A percentile compares a stretch with the other conserved stretches of the same genome.
phyloP scores from a whole-genome alignment of 1,140 invertebrate genomes.

The Trichomalopsis sarcophagae region DNA sequence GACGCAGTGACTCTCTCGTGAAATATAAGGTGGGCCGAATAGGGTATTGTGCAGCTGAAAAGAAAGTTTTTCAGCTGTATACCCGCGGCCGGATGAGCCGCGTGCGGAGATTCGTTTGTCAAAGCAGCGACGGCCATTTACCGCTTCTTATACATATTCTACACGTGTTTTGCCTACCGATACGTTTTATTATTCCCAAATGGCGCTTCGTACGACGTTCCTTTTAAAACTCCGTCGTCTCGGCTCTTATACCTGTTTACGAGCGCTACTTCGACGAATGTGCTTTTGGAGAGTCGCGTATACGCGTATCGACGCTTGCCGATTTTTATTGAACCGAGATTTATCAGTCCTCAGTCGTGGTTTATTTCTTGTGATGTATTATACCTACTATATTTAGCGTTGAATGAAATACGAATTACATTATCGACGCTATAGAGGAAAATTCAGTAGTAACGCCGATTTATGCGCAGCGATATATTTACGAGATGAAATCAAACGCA shows the following conservation, averaged over 20 bases:
- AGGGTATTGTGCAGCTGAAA: background rate
- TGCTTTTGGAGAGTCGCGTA: background rate
- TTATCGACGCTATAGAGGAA: background rate
- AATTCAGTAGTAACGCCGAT: background rate
- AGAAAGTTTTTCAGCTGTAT: slow-evolving; percentile 11
- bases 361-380: too few relatives aligned
- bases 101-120: slow-evolving; percentile 12
- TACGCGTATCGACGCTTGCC: background rate
- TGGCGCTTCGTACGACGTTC: slow-evolving; percentile 14
- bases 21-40: background rate
- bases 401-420: too few relatives aligned
- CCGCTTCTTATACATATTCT: slow-evolving; percentile 55
- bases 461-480: background rate
- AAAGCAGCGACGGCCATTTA: background rate
- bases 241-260: too few relatives aligned
- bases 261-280: too few relatives aligned
- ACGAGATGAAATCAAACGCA: slow-evolving; percentile 46
- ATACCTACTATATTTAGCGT: too few relatives aligned
- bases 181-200: slow-evolving; percentile 60
- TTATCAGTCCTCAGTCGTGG: background rate
- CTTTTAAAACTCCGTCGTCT: too few relatives aligned
- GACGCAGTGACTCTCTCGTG: too few relatives aligned
- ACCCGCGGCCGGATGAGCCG: background rate
- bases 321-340: background rate
- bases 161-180: slow-evolving; percentile 65